phyloP scores from a whole-genome alignment of 37 sponge, comb jelly and placozoan species.

The Ianthella basta region DNA sequence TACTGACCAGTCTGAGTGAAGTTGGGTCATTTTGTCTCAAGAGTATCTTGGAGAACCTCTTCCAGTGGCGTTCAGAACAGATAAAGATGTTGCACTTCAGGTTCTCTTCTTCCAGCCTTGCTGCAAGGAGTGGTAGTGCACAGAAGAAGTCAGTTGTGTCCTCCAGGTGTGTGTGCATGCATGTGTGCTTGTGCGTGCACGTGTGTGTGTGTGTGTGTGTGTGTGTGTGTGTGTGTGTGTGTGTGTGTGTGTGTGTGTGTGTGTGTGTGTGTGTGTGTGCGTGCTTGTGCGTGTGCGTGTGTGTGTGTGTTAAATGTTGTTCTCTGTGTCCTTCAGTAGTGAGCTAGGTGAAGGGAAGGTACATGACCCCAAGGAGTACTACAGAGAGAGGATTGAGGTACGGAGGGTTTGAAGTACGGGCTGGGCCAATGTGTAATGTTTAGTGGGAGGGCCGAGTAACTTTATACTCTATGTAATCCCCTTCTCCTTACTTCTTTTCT shows the following conservation, averaged over 20 bases:
- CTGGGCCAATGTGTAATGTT: too few species aligned
- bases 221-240: not conserved
- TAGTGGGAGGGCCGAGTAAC: too few species aligned
- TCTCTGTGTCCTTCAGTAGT: not conserved
- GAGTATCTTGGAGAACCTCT: constrained; percentile 77
- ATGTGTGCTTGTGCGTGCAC: too few species aligned
- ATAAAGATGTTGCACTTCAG: constrained; percentile 20
- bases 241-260: constrained; percentile 10
- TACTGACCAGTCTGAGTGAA: constrained; percentile 79
- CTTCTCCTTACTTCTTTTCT: too few species aligned
- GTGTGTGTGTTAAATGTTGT: not conserved
- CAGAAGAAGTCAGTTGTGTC: not conserved
- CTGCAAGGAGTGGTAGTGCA: not conserved
- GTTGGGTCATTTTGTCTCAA: constrained; percentile 87
- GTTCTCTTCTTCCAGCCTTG: not conserved
- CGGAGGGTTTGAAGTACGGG: too few species aligned
- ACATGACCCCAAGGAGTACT: constrained; percentile 11
- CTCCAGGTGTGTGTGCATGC: not conserved
- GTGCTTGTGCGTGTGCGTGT: constrained; percentile 9
- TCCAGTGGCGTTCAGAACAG: constrained; percentile 90
- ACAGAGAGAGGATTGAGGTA: constrained; percentile 4
- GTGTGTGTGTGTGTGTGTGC: constrained; percentile 17
- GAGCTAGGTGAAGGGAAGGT: not conserved
- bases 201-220: too few species aligned
- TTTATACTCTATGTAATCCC: too few species aligned